Percentiles rank a stretch among this genome's conserved stretches.
These are phyloP conservation scores for Pollenia amentaria DNA, from an alignment of 2,888 invertebrate genomes.

Conservation along the genomic window DNA sequence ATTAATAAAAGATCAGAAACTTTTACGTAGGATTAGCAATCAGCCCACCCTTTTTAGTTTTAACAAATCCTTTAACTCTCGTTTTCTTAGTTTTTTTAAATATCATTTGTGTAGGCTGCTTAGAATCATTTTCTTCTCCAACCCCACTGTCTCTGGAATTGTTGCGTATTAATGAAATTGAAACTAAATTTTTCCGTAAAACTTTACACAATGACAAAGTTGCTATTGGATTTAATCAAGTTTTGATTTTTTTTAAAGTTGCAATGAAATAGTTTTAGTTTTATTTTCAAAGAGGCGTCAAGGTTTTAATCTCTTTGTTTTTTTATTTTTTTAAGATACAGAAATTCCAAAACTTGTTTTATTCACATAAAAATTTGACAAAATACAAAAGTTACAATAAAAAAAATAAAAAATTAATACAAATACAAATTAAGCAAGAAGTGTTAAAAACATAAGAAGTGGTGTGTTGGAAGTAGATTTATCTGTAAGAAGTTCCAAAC, in stretches of 20 bases:
- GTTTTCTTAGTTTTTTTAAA: not conserved
- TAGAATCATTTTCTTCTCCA: not conserved
- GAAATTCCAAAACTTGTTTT: conserved; percentile 44
- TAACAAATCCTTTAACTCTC: conserved; percentile 11
- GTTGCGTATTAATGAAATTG: conserved; percentile 52
- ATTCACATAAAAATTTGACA: conserved; percentile 53
- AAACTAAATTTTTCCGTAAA: conserved; percentile 39
- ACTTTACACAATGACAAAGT: not conserved
- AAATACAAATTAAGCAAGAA: not conserved
- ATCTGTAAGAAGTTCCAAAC: not conserved
- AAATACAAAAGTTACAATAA: not conserved
- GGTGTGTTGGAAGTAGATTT: not conserved
- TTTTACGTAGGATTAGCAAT: not conserved
- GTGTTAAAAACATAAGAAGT: conserved; percentile 27
- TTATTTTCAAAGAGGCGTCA: conserved; percentile 45
- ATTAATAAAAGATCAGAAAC: not conserved
- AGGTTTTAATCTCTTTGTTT: conserved; percentile 25
- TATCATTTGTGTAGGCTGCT: not conserved
- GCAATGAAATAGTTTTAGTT: conserved; percentile 7
- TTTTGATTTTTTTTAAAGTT: conserved; percentile 8
- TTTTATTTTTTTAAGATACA: not conserved
- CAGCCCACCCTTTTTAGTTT: not conserved
- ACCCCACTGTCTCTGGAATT: not conserved
- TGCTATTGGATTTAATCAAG: conserved; percentile 5
- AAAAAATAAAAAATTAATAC: not conserved